A percentile compares a stretch with the other conserved stretches of the same genome.
Evolutionary conservation across 2,797 vertebrate genomes (phyloP).

Genomic region (Acanthurus tractus): DNA sequence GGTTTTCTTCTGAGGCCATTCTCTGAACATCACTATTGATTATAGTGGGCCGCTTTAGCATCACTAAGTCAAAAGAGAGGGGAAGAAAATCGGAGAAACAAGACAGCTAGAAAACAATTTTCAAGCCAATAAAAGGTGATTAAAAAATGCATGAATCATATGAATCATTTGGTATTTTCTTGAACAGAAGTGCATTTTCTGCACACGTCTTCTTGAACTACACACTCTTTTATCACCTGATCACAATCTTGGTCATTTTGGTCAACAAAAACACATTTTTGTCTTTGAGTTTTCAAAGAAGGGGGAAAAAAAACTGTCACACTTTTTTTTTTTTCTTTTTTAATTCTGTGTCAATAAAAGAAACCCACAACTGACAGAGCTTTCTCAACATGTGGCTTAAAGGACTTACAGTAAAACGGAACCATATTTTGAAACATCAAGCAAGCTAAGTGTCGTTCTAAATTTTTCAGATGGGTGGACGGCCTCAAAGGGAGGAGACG

Average conservation of each 20-base stretch:
- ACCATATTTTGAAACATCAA: conserved; percentile 44
- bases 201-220: neutral
- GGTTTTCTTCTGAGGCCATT: conserved; percentile 58
- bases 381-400: conserved; percentile 14
- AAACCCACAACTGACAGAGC: neutral
- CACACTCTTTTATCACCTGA: neutral
- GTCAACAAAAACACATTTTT: neutral
- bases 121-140: conserved; percentile 21
- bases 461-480: conserved; percentile 48
- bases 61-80: conserved; percentile 24
- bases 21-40: conserved; percentile 68
- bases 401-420: conserved; percentile 29
- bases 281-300: neutral
- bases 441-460: conserved; percentile 29
- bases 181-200: no score
- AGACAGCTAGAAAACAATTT: conserved; percentile 27
- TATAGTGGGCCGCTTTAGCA: conserved; percentile 48
- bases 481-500: conserved; percentile 44
- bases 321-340: neutral
- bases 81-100: conserved; percentile 31
- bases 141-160: neutral
- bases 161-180: neutral
- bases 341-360: neutral
- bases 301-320: neutral
- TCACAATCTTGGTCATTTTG: neutral